Evolutionary conservation across 2,797 vertebrate species (phyloP).

Genomic region (Enteromius unitaeniatus): DNA sequence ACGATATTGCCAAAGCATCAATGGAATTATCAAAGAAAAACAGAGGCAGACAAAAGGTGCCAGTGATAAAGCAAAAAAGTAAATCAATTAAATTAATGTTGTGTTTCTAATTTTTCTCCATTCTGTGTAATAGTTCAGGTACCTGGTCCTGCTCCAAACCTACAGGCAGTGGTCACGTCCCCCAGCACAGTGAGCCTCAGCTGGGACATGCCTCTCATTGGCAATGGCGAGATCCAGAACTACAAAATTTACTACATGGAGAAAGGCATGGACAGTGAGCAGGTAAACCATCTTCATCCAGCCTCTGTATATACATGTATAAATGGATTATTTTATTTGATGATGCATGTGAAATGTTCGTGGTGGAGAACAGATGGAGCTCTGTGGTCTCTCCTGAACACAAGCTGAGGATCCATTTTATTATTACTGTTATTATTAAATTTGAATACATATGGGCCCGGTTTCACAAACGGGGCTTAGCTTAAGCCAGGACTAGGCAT

Average conservation of each 20-base stretch:
- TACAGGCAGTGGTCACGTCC: constrained; percentile 81
- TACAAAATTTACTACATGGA: constrained; percentile 96
- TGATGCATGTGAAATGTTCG: background rate
- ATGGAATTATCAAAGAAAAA: background rate
- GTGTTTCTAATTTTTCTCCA: background rate
- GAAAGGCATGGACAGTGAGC: constrained; percentile 85
- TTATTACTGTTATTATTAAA: no score
- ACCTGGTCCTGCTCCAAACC: constrained; percentile 92
- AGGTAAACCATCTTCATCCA: constrained; percentile 75
- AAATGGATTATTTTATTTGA: background rate
- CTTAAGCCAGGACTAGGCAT: no score
- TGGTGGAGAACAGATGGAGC: background rate
- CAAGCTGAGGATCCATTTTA: background rate
- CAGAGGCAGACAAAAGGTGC: background rate
- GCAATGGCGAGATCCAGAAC: constrained; percentile 92
- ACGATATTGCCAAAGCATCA: background rate
- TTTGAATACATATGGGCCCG: no score
- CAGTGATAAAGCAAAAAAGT: background rate
- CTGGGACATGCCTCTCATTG: constrained; percentile 91
- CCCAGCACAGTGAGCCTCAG: constrained; percentile 85
- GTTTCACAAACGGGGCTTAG: no score
- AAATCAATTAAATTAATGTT: background rate
- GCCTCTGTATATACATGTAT: background rate
- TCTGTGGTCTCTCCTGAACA: background rate
- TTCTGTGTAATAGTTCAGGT: constrained; percentile 85